These are phyloP conservation scores for Drosophila ohnishii DNA, from an alignment of 1,140 invertebrate species.

Conservation along the genomic window DNA sequence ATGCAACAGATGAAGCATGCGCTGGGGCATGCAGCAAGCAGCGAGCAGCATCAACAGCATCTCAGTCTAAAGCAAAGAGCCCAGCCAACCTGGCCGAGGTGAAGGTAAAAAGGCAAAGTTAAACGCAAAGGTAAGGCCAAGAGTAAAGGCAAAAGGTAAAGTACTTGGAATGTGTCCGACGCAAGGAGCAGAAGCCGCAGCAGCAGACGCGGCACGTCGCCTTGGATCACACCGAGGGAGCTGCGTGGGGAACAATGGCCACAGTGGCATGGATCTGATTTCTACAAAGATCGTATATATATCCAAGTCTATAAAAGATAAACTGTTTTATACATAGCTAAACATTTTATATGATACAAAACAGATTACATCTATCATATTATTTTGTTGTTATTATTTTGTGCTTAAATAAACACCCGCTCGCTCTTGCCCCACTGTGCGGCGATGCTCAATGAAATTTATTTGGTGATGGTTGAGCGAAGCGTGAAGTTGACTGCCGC, in stretches of 20 bases:
- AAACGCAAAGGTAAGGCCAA: constrained; percentile 46
- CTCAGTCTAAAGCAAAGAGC: constrained; percentile 52
- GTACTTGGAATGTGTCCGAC: constrained; percentile 68
- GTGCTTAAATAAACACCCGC: neutral
- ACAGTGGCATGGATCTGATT: constrained; percentile 21
- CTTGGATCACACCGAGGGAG: constrained; percentile 72
- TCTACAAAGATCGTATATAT: neutral
- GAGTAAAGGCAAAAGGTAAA: constrained; percentile 64
- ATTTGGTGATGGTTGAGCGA: constrained; percentile 82
- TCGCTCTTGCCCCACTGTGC: constrained; percentile 48
- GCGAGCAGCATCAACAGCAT: constrained; percentile 6
- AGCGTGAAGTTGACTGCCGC: constrained; percentile 81
- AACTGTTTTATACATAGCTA: neutral
- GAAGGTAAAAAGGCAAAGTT: constrained; percentile 56
- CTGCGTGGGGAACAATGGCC: constrained; percentile 48
- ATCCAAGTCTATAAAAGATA: too few species aligned
- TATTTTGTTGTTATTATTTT: too few species aligned
- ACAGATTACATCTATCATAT: too few species aligned
- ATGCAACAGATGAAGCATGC: constrained; percentile 81
- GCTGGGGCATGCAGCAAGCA: constrained; percentile 61
- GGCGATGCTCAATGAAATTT: constrained; percentile 78
- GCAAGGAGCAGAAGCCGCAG: constrained; percentile 50
- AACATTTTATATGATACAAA: too few species aligned
- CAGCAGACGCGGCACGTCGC: constrained; percentile 59
- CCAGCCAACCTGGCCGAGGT: constrained; percentile 42